Evolutionary conservation across 2,888 invertebrate genomes (phyloP).

Genomic region (Eupithecia dodoneata): DNA sequence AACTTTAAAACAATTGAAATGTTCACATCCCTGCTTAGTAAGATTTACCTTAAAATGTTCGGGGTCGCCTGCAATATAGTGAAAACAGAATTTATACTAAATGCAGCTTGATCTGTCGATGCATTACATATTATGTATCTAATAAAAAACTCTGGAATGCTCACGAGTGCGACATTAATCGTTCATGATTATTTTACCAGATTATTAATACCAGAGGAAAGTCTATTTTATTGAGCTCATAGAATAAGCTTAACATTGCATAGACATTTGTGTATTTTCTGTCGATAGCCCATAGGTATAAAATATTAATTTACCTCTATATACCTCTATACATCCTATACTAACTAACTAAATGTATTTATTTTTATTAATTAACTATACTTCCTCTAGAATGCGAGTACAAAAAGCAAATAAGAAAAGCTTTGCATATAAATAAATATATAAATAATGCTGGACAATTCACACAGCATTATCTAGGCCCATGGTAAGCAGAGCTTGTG

Average conservation of each 20-base stretch:
- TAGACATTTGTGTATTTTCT: neutral
- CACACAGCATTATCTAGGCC: too few species aligned
- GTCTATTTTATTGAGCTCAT: neutral
- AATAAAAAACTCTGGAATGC: neutral
- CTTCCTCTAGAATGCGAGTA: neutral
- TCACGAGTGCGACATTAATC: neutral
- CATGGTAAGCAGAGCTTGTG: too few species aligned
- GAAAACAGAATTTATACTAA: neutral
- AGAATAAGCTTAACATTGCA: neutral
- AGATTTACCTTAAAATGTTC: too few species aligned
- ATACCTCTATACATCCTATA: too few species aligned
- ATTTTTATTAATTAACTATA: neutral
- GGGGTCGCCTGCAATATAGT: neutral
- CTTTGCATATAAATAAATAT: too few species aligned
- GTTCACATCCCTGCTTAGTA: too few species aligned
- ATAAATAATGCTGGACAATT: too few species aligned
- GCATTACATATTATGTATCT: neutral
- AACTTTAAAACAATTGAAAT: neutral
- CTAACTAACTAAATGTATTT: too few species aligned
- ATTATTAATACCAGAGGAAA: neutral
- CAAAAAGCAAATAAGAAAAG: too few species aligned
- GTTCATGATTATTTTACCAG: neutral
- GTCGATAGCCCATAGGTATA: neutral
- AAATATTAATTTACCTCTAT: too few species aligned
- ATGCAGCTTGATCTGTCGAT: too few species aligned